Conservation (phyloP, 2,888 invertebrate species). For the Phengaris arion region DNA sequence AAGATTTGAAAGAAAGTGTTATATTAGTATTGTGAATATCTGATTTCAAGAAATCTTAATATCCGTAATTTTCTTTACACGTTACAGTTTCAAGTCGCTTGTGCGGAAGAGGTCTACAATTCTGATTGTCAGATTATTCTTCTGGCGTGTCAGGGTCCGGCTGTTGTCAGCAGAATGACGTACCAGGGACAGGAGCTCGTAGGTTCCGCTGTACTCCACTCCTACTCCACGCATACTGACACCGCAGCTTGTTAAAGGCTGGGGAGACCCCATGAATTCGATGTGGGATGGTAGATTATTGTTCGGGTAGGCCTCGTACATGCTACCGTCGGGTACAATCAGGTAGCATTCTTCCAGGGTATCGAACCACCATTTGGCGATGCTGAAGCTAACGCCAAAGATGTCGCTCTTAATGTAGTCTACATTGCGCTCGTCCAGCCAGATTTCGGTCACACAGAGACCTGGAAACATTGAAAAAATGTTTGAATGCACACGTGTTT, state of each 20-base stretch:
- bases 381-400: constrained; percentile 44
- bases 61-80: not conserved
- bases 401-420: constrained; percentile 45
- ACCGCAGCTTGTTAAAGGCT: constrained; percentile 47
- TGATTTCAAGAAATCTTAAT: not conserved
- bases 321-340: constrained; percentile 47
- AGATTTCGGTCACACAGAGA: constrained; percentile 42
- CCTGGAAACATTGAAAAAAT: constrained; percentile 42
- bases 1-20: not conserved
- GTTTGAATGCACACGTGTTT: not conserved
- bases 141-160: constrained; percentile 45
- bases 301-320: constrained; percentile 48
- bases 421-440: constrained; percentile 43
- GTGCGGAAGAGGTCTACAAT: not conserved
- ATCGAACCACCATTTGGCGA: constrained; percentile 47
- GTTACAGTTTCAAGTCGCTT: not conserved
- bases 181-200: constrained; percentile 50
- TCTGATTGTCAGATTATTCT: constrained; percentile 47
- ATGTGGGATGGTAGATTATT: constrained; percentile 38
- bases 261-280: constrained; percentile 36
- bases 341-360: constrained; percentile 48
- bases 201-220: constrained; percentile 48
- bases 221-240: constrained; percentile 46
- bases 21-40: too few species aligned
- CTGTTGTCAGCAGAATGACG: constrained; percentile 41